Evolutionary conservation across 2,797 vertebrate genomes (phyloP).

Genomic region (Sebastiscus albofasciatus): DNA sequence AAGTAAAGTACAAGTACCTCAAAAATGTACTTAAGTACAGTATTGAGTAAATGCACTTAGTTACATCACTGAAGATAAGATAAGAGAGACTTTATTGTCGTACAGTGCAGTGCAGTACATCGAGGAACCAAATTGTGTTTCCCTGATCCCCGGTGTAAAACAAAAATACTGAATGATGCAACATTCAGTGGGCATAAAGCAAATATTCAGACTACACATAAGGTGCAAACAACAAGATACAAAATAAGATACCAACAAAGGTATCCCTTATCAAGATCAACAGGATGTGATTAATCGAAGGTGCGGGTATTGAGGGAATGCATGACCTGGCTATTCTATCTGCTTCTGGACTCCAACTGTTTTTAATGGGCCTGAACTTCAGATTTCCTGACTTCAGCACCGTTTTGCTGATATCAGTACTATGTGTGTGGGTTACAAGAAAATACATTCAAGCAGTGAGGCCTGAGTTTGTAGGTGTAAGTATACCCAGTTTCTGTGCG

Average conservation of each 20-base stretch:
- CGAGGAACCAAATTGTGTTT: neutral
- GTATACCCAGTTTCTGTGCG: neutral
- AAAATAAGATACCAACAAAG: neutral
- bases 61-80: neutral
- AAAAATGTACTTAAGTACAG: too few species aligned
- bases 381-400: neutral
- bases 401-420: neutral
- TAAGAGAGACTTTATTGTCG: neutral
- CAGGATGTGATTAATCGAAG: neutral
- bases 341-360: neutral
- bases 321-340: neutral
- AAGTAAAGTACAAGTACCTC: too few species aligned
- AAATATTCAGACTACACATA: too few species aligned
- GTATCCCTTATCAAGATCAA: neutral
- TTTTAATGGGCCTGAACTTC: neutral
- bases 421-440: neutral
- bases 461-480: neutral
- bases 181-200: neutral
- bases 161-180: neutral
- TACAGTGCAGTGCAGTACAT: neutral
- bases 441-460: neutral
- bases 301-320: neutral
- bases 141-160: neutral
- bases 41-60: too few species aligned
- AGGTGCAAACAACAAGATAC: neutral